phyloP scores from a whole-genome alignment of 2,113 vertebrate genomes.

The Micromys minutus region DNA sequence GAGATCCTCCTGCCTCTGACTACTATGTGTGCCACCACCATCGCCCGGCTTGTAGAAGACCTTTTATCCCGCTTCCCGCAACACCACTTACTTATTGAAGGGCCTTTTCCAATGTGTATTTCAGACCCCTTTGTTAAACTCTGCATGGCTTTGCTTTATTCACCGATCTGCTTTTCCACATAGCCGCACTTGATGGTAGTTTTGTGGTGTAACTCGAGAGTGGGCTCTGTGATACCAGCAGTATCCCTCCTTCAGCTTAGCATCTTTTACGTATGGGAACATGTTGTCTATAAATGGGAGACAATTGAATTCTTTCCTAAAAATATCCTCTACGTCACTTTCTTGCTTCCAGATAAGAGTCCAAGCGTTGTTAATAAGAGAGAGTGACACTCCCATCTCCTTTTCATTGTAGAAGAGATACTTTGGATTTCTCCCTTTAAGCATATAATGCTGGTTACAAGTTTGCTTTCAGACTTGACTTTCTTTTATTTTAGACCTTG shows the following conservation, averaged over 20 bases:
- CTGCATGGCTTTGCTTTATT: neutral
- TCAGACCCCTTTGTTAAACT: neutral
- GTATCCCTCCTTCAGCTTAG: neutral
- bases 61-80: neutral
- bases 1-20: too few relatives aligned
- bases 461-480: neutral
- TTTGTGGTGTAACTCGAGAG: neutral
- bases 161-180: neutral
- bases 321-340: neutral
- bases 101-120: neutral
- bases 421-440: neutral
- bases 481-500: neutral
- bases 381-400: neutral
- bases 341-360: neutral
- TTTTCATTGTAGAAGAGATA: neutral
- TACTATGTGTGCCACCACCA: too few relatives aligned
- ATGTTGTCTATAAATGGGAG: neutral
- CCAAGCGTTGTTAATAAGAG: neutral
- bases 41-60: too few relatives aligned
- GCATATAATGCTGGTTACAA: neutral
- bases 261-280: neutral
- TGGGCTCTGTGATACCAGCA: too few relatives aligned
- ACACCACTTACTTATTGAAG: neutral
- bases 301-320: neutral
- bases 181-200: neutral